These are phyloP conservation scores for Zoanthus solanderi DNA, from an alignment of 92 coral and sea anemone species.

Conservation along the genomic window DNA sequence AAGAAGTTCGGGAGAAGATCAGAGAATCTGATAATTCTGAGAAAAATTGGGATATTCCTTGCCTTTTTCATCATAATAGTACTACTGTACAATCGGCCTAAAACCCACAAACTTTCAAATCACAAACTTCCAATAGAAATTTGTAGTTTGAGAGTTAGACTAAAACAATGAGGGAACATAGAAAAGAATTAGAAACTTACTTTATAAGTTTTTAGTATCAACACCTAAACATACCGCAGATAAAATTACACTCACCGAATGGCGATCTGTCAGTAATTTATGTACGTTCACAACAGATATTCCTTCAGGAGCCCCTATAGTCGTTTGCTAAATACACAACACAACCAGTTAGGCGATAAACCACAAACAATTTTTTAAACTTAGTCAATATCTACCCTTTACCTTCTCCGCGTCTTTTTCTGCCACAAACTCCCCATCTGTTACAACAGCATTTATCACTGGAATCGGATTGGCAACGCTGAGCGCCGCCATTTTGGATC, in stretches of 20 bases:
- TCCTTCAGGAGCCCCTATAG: constrained; percentile 51
- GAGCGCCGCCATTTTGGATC: constrained; percentile 93
- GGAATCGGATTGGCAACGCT: constrained; percentile 81
- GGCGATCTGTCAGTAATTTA: constrained; percentile 90
- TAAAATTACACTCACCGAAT: constrained; percentile 77
- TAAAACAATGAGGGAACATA: no score
- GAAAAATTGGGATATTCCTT: no score
- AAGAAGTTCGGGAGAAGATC: no score
- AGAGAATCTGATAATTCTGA: no score
- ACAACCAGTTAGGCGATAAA: not conserved
- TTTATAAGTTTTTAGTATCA: not conserved
- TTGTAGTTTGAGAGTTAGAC: no score
- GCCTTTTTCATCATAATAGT: no score
- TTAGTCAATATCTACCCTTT: not conserved
- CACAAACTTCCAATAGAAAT: no score
- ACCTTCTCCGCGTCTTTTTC: constrained; percentile 64
- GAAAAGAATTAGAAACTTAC: no score
- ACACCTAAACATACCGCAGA: not conserved
- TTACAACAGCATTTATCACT: constrained; percentile 87
- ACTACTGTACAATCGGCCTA: no score
- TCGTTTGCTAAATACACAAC: constrained; percentile 51
- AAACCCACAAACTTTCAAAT: no score
- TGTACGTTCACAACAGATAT: constrained; percentile 83
- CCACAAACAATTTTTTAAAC: not conserved
- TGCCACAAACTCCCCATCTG: constrained; percentile 77